A percentile compares a stretch with the other conserved stretches of the same genome.
Evolutionary conservation across 2,888 invertebrate genomes (phyloP).

Genomic region (Tyria jacobaeae): DNA sequence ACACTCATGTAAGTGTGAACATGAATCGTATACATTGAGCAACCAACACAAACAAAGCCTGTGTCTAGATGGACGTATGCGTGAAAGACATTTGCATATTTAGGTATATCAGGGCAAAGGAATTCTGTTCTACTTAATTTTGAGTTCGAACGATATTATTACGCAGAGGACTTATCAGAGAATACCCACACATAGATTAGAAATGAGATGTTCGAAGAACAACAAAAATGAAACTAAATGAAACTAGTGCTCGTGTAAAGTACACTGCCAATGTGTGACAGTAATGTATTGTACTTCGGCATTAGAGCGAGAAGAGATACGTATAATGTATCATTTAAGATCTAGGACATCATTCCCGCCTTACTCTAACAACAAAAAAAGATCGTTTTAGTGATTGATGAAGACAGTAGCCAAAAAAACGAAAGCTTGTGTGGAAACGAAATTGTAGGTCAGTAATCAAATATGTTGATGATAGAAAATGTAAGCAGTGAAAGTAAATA

Average conservation of each 20-base stretch:
- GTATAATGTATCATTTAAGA: slow-evolving; percentile 77
- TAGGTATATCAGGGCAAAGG: slow-evolving; percentile 52
- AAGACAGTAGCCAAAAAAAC: slow-evolving; percentile 35
- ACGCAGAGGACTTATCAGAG: slow-evolving; percentile 42
- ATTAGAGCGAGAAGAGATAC: slow-evolving; percentile 81
- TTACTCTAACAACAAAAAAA: slow-evolving; percentile 71
- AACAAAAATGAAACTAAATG: slow-evolving; percentile 39
- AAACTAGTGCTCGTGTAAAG: slow-evolving; percentile 33
- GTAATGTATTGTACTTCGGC: slow-evolving; percentile 76
- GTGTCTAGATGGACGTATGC: slow-evolving; percentile 49
- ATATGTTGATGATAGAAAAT: slow-evolving; percentile 42
- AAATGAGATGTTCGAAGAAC: slow-evolving; percentile 30
- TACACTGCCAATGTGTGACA: slow-evolving; percentile 61
- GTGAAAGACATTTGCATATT: slow-evolving; percentile 62
- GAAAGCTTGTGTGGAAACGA: slow-evolving; percentile 28
- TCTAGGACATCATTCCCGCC: slow-evolving; percentile 78
- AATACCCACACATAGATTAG: slow-evolving; percentile 36
- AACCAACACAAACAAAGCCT: slow-evolving; percentile 49
- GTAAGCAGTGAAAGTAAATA: slow-evolving; percentile 70
- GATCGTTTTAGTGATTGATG: slow-evolving; percentile 66
- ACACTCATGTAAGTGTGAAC: slow-evolving; percentile 33
- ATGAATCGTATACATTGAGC: slow-evolving; percentile 43
- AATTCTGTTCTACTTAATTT: slow-evolving; percentile 56
- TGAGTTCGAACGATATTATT: slow-evolving; percentile 43
- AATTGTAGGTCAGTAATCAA: slow-evolving; percentile 38